phyloP scores from a whole-genome alignment of 2,113 vertebrate genomes.

The Carollia perspicillata region DNA sequence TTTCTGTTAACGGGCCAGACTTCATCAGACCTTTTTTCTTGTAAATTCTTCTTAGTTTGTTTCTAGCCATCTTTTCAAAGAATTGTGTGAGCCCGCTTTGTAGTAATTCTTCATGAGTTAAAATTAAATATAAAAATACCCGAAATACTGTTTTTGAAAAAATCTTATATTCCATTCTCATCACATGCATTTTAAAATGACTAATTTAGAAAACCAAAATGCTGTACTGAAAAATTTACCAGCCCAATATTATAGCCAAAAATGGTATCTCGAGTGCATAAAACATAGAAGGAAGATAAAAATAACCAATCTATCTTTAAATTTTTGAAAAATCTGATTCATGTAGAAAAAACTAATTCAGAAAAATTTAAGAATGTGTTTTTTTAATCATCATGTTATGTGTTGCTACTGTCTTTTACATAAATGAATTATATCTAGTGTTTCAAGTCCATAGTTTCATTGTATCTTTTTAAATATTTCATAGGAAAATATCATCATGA shows the following conservation, averaged over 20 bases:
- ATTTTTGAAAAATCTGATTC: constrained; percentile 8
- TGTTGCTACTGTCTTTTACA: constrained; percentile 44
- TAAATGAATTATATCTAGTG: constrained; percentile 9
- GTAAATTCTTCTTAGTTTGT: constrained; percentile 50
- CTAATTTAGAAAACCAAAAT: constrained; percentile 47
- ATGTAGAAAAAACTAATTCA: neutral
- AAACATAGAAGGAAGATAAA: neutral
- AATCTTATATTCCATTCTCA: neutral
- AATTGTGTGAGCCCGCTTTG: neutral
- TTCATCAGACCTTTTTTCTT: constrained; percentile 63
- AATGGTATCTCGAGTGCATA: neutral
- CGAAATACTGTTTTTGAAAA: constrained; percentile 32
- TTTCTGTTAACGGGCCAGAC: constrained; percentile 76
- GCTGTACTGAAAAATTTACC: neutral
- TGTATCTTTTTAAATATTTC: constrained; percentile 72
- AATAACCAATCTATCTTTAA: neutral
- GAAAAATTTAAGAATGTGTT: neutral
- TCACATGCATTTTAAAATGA: constrained; percentile 26
- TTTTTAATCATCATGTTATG: constrained; percentile 33
- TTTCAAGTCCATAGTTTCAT: constrained; percentile 13
- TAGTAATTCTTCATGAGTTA: neutral
- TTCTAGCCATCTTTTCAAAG: constrained; percentile 44
- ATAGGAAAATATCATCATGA: constrained; percentile 63
- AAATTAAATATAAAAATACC: neutral
- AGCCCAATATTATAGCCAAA: neutral